Evolutionary conservation across 2,113 vertebrate genomes (phyloP).

Genomic region (Fregata magnificens): DNA sequence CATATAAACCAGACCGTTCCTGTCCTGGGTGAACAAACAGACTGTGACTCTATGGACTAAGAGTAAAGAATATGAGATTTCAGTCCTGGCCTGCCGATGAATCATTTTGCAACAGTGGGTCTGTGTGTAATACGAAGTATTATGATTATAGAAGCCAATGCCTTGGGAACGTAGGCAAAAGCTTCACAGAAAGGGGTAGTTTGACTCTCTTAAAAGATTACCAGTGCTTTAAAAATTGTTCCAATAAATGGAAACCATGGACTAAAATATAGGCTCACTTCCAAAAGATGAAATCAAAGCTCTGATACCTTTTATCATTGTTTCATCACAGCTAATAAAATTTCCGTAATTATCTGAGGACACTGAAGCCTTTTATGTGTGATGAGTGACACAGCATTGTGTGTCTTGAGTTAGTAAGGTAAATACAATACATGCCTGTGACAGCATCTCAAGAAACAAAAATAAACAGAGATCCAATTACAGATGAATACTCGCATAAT

Average conservation of each 20-base stretch:
- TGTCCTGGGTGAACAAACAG: not conserved
- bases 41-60: not conserved
- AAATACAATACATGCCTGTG: conserved; percentile 22
- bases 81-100: not conserved
- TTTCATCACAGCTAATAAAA: conserved; percentile 70
- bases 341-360: conserved; percentile 68
- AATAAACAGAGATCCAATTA: conserved; percentile 39
- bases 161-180: not conserved
- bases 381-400: conserved; percentile 62
- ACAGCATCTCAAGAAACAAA: conserved; percentile 22
- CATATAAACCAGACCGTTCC: not conserved
- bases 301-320: conserved; percentile 41
- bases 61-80: not conserved
- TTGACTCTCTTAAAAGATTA: conserved; percentile 53
- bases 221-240: not conserved
- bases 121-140: not conserved
- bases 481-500: not conserved
- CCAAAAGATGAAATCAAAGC: conserved; percentile 69
- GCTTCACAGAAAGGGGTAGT: conserved; percentile 41
- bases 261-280: conserved; percentile 50
- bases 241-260: conserved; percentile 65
- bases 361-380: conserved; percentile 58
- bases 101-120: not conserved
- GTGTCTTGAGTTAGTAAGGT: conserved; percentile 51
- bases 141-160: not conserved